Evolutionary conservation across 2,888 invertebrate species (phyloP), one percentile per base, ranked within the genome.

Genomic region (Sisyra nigra): DNA sequence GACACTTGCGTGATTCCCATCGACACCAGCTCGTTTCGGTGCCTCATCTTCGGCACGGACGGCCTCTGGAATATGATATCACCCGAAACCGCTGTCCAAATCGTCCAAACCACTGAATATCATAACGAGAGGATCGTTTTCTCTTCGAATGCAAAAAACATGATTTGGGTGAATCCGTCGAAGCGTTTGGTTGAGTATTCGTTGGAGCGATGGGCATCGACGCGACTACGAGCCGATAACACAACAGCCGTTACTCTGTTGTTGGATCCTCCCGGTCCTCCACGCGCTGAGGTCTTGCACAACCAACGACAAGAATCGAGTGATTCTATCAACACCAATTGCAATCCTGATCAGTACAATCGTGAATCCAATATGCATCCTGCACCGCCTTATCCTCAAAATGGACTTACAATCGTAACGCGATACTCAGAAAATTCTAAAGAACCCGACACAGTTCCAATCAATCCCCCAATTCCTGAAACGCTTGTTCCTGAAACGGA

Each of bases 21-120:
- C 51, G 83, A 91, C 61, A 74, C 87, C 10, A 70, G 75, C 41
- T 74, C 71, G 49, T 80, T 79, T 57, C 72, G 85, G 52, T 97
- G 94, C 67, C 68, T 97, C 34, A 84, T 97, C 50, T 83, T 97
- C 55, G 96, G 93, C 43, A 93, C 94, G 0, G 97, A 98, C 62
- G 97, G 97, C 0, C 66, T 97, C 30, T 97, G 92, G 85, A 97
- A 98, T 63, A 92, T 97, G 76, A 66, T 97, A 48, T 77, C 79
- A 2, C 74, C 92, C 0, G 76, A 81, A 51, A 78, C 80, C 49
- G 86, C 93, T 0, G 88, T 93, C 5, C 74, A 78, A 44, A 72
- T 87, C 47, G 91, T 93, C 2, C 82, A 83, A 52, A 76, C 79
- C 35, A 83, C 85, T 0, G 89, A 88, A 59, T 67, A 71, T 30